Evolutionary conservation across 1,140 invertebrate genomes (phyloP).

Genomic region (Physella acuta): DNA sequence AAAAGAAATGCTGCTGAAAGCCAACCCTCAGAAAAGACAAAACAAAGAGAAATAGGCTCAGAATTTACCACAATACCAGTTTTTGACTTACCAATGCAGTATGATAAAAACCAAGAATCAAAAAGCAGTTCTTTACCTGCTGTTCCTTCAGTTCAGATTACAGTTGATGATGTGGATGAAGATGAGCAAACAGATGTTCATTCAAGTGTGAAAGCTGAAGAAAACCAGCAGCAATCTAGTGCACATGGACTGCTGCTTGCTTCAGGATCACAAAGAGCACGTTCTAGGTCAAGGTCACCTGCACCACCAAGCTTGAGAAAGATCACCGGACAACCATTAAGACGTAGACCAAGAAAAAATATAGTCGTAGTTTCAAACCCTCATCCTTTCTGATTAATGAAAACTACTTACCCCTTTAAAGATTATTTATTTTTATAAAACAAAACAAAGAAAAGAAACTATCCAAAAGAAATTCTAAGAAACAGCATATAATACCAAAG

Average conservation of each 20-base stretch:
- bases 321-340: slow-evolving; percentile 10
- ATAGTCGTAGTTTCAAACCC: slow-evolving; percentile 15
- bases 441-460: background rate
- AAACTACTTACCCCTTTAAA: background rate
- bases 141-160: no score
- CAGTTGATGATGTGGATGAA: no score
- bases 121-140: no score
- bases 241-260: background rate
- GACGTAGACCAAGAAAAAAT: slow-evolving; percentile 6
- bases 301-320: slow-evolving; percentile 9
- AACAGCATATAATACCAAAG: background rate
- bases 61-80: no score
- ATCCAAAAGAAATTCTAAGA: background rate
- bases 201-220: no score
- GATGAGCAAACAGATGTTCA: no score
- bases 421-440: background rate
- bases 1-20: no score
- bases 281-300: slow-evolving; percentile 16
- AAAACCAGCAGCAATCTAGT: no score
- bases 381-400: slow-evolving; percentile 8
- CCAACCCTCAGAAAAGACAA: no score
- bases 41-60: no score
- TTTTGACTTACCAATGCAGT: no score
- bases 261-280: background rate
- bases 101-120: no score